A percentile compares a stretch with the other conserved stretches of the same genome.
Conservation (phyloP, 2,113 vertebrate genomes). For the Anhinga anhinga region DNA sequence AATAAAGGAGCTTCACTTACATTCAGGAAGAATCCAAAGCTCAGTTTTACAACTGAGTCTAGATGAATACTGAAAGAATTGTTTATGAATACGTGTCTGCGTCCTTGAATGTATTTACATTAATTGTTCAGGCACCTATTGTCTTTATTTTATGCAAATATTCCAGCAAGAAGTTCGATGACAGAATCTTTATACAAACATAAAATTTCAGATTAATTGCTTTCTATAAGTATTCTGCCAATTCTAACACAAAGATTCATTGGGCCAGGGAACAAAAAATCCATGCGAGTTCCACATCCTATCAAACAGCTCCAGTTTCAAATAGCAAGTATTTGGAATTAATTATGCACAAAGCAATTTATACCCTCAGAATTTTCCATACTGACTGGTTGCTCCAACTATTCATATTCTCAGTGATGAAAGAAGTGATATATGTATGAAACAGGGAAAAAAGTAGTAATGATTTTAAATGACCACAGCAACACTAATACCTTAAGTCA, state of each 20-base stretch:
- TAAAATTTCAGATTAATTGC: background rate
- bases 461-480: background rate
- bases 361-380: background rate
- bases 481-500: background rate
- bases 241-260: background rate
- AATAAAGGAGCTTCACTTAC: background rate
- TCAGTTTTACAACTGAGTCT: background rate
- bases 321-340: background rate
- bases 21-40: background rate
- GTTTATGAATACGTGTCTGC: background rate
- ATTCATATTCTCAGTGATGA: too few relatives aligned
- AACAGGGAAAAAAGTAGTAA: background rate
- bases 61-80: background rate
- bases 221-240: background rate
- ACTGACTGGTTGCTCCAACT: background rate
- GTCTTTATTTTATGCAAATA: background rate
- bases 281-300: background rate
- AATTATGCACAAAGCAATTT: background rate
- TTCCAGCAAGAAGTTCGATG: background rate
- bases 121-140: background rate
- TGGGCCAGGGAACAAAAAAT: background rate
- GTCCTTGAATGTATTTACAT: background rate
- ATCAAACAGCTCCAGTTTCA: background rate
- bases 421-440: too few relatives aligned
- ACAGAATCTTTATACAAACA: background rate